A percentile compares a stretch with the other conserved stretches of the same genome.
Evolutionary conservation across 2,113 vertebrate species (phyloP).

Genomic region (Passer montanus): DNA sequence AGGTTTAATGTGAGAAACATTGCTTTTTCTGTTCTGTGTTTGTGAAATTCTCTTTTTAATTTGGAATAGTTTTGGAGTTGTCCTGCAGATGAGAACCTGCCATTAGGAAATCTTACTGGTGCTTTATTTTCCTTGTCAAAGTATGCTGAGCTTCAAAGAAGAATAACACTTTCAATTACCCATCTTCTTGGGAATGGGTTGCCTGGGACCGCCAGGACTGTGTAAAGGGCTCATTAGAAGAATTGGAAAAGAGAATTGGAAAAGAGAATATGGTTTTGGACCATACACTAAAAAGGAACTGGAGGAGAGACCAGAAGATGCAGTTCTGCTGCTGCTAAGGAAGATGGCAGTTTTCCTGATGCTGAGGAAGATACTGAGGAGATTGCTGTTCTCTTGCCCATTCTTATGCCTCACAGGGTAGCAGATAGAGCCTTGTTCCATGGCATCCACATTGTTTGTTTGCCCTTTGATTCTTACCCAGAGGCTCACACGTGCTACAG

Average conservation of each 20-base stretch:
- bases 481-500: background rate
- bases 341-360: background rate
- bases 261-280: background rate
- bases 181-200: background rate
- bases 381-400: background rate
- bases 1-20: background rate
- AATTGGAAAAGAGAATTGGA: background rate
- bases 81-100: background rate
- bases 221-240: background rate
- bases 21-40: background rate
- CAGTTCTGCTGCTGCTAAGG: background rate
- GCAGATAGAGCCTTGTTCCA: background rate
- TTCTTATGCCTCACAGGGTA: too few relatives aligned
- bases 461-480: background rate
- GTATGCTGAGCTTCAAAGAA: background rate
- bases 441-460: background rate
- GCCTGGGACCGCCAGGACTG: background rate
- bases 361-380: background rate
- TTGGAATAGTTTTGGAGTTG: background rate
- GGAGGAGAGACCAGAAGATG: background rate
- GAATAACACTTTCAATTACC: background rate
- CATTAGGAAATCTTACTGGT: background rate
- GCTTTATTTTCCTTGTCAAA: background rate
- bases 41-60: background rate
- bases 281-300: background rate